phyloP scores from a whole-genome alignment of 2,797 vertebrate species.

The Gymnocypris eckloni region DNA sequence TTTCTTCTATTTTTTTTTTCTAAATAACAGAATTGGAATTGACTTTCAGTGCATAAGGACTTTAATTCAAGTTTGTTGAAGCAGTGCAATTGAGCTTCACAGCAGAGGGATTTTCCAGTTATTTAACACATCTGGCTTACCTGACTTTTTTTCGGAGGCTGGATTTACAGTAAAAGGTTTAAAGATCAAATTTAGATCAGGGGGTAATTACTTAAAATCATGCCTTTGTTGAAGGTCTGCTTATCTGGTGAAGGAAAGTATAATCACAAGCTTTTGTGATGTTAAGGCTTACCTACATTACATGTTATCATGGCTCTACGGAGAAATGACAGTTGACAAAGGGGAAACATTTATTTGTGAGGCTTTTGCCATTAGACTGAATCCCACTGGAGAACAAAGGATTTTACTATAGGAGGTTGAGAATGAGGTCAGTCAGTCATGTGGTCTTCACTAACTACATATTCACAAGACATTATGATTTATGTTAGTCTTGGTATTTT shows the following conservation, averaged over 20 bases:
- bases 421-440: constrained; percentile 49
- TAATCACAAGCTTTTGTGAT: constrained; percentile 56
- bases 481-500: not conserved
- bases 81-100: not conserved
- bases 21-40: not conserved
- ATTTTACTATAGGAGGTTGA: constrained; percentile 49
- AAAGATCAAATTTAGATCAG: constrained; percentile 54
- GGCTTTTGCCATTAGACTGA: constrained; percentile 54
- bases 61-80: not conserved
- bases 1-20: not conserved
- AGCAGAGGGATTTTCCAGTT: constrained; percentile 25
- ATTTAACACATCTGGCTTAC: constrained; percentile 30
- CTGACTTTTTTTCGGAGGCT: constrained; percentile 15
- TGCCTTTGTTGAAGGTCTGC: constrained; percentile 42
- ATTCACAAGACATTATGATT: constrained; percentile 24
- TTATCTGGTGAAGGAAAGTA: constrained; percentile 59
- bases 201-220: constrained; percentile 52
- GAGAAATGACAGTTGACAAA: constrained; percentile 50
- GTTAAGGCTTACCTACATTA: constrained; percentile 46
- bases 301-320: constrained; percentile 51
- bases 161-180: constrained; percentile 59
- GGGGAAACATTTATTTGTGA: constrained; percentile 59
- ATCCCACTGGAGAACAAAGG: constrained; percentile 48
- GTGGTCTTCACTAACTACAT: constrained; percentile 45
- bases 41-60: not conserved